Conservation (phyloP, 2,888 invertebrate species). For the Tenthredo mesomela region DNA sequence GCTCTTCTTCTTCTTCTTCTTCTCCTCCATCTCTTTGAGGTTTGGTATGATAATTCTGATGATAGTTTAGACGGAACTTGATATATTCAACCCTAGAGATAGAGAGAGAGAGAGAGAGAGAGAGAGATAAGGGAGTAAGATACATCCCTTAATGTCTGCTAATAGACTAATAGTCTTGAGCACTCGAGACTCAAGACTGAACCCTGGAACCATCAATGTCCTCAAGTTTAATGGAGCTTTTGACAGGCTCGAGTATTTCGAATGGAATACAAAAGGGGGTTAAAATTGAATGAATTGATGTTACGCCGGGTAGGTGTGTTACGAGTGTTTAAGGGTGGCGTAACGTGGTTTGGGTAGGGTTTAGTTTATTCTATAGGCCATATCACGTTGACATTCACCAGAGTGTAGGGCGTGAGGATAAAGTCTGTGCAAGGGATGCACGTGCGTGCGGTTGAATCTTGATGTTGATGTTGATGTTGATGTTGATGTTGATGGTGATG, state of each 20-base stretch:
- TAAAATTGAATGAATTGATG: background rate
- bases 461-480: slow-evolving; percentile 22
- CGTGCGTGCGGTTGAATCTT: background rate
- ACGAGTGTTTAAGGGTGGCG: background rate
- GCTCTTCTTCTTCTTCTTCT: background rate
- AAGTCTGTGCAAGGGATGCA: slow-evolving; percentile 1
- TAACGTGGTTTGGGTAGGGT: background rate
- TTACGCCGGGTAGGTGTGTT: background rate
- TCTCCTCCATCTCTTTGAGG: background rate
- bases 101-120: background rate
- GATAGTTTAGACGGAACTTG: background rate
- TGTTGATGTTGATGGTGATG: slow-evolving; percentile 31
- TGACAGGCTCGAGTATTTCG: background rate
- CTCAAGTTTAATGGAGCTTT: background rate
- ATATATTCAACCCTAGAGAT: background rate
- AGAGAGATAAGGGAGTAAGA: background rate
- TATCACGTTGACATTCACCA: background rate
- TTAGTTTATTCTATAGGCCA: background rate
- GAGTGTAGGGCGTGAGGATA: background rate
- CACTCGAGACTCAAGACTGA: background rate
- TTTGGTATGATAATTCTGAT: background rate
- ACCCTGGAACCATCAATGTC: background rate
- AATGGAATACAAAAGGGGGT: background rate
- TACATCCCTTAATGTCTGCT: background rate
- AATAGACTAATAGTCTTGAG: background rate